These are phyloP conservation scores for Amblyraja radiata DNA, from an alignment of 2,797 vertebrate genomes.

Conservation along the genomic window DNA sequence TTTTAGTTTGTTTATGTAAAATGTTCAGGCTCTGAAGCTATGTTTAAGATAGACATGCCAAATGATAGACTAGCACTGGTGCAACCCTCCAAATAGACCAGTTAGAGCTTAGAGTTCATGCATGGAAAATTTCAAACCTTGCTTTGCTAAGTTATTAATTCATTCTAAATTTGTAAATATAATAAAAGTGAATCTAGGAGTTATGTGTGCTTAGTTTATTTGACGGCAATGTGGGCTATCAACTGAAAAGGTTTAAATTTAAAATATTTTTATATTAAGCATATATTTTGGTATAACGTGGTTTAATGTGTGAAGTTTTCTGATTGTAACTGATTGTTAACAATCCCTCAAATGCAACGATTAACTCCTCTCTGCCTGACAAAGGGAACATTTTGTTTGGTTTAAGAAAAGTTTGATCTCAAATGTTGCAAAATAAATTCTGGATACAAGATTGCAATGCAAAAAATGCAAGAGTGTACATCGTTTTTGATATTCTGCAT, in stretches of 20 bases:
- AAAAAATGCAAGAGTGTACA: not conserved
- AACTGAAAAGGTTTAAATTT: not conserved
- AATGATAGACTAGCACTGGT: not conserved
- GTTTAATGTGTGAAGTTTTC: not conserved
- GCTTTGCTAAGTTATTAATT: not conserved
- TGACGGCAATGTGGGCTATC: not conserved
- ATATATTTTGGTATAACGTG: not conserved
- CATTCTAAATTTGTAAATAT: not conserved
- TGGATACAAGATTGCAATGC: not conserved
- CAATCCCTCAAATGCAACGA: not conserved
- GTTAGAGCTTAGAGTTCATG: not conserved
- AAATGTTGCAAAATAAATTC: not conserved
- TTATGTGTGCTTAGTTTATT: not conserved
- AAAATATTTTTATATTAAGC: too few species aligned
- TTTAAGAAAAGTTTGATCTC: not conserved
- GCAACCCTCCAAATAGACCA: not conserved
- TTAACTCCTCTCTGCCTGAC: not conserved
- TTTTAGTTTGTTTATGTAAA: not conserved
- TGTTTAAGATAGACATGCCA: not conserved
- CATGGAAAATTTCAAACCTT: not conserved
- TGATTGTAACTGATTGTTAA: not conserved
- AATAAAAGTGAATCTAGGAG: not conserved
- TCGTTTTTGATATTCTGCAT: not conserved
- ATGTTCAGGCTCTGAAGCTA: not conserved
- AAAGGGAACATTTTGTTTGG: not conserved